Evolutionary conservation across 2,888 invertebrate species (phyloP).

Genomic region (Cylloceria caligata): DNA sequence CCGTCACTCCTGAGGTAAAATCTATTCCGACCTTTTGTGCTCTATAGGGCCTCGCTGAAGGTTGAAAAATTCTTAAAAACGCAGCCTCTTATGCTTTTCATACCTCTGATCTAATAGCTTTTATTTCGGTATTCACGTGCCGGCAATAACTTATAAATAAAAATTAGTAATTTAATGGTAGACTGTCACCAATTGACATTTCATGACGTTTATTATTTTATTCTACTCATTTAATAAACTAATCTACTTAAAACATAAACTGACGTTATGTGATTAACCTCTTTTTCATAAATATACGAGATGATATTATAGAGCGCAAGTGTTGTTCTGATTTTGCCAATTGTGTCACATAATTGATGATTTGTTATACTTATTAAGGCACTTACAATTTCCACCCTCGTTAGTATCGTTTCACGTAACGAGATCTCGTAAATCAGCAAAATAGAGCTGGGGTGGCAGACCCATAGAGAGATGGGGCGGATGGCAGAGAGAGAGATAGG

Average conservation of each 20-base stretch:
- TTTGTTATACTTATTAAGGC: constrained; percentile 36
- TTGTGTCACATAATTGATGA: constrained; percentile 26
- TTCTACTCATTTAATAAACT: no score
- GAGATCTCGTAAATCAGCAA: constrained; percentile 56
- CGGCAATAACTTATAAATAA: background rate
- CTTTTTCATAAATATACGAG: no score
- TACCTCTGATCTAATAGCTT: no score
- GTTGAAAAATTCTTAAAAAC: background rate
- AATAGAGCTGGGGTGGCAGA: background rate
- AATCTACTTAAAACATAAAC: no score
- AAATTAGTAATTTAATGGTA: background rate
- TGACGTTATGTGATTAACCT: no score
- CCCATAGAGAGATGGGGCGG: background rate
- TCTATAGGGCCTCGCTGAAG: background rate
- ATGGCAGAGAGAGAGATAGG: constrained; percentile 20
- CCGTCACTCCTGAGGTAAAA: background rate
- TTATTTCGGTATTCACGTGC: background rate
- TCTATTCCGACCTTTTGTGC: background rate
- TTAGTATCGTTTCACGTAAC: constrained; percentile 52
- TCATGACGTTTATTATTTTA: no score
- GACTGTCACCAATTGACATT: no score
- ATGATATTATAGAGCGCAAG: no score
- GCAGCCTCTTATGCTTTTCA: no score
- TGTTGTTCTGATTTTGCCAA: constrained; percentile 2
- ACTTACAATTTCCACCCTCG: constrained; percentile 40